phyloP scores from a whole-genome alignment of 2,113 vertebrate species.

The Azemiops feae region DNA sequence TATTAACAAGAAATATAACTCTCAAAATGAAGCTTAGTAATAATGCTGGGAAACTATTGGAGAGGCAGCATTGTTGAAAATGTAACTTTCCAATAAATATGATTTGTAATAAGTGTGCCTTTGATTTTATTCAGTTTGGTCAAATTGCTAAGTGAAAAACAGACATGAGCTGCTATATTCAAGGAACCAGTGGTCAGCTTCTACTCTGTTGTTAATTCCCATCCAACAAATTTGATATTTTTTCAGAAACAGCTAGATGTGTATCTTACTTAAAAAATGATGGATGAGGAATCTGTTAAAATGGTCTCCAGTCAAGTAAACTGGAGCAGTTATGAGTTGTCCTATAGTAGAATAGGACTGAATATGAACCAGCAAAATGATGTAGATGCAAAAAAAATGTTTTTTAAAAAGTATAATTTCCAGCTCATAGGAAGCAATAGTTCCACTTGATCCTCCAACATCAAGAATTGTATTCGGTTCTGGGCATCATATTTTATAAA shows the following conservation, averaged over 20 bases:
- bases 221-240: not conserved
- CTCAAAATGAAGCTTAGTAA: not conserved
- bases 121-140: not conserved
- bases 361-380: not conserved
- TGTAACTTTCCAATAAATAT: not conserved
- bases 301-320: not conserved
- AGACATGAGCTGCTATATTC: no score
- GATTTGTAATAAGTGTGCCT: not conserved
- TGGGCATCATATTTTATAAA: not conserved
- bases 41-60: not conserved
- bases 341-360: not conserved
- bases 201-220: not conserved
- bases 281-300: not conserved
- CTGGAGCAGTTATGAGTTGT: not conserved
- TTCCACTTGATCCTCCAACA: not conserved
- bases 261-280: not conserved
- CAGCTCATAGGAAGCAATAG: not conserved
- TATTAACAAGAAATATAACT: not conserved
- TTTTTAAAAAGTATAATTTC: not conserved
- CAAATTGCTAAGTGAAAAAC: not conserved
- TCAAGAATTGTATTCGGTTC: not conserved
- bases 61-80: not conserved
- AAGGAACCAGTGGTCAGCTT: not conserved
- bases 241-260: not conserved
- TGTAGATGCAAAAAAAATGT: not conserved